Evolutionary conservation across 2,797 vertebrate species (phyloP), one percentile per base, ranked within the genome.

Genomic region (Sternotherus odoratus): DNA sequence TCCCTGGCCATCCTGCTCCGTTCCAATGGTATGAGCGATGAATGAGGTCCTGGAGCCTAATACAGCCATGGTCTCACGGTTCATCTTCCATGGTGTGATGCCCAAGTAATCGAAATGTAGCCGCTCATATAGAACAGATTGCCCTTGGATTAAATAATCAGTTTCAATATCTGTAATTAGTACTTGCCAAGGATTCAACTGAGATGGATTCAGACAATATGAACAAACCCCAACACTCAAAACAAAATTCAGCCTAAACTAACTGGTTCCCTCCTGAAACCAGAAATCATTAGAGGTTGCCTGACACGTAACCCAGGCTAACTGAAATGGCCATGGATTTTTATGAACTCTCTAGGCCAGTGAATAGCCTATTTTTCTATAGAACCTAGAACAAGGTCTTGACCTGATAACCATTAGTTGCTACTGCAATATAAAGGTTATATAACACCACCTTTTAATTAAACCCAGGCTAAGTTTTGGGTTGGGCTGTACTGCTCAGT

Each of bases 41-140:
- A 66, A 36, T 3, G 6, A 2, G 8, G 19, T 17, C 1, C 43
- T 0, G 0, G 3, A 88, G 4, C 9, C 39, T 50, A 23, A 16
- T 0, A 1, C 2, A 77, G 2, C 16, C 77, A 56, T 0, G 0
- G 5, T 48, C 51, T 69, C 24, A 48, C 7, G 0, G 1, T 1
- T 10, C 87, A 79, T 26, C 46, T 51, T 0, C 39, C 1, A 43
- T 1, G 0, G 0, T 30, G n/a, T 24, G 63, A 36, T 23, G 33
- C 17, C 12, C 83, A 88, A 8, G 6, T 2, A 63, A 28, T 28
- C 7, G 3, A 39, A 8, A 24, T 8, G 17, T 3, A 17, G 82
- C 26, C 63, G 46, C 5, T 0, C 0, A 0, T 10, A 11, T 5
- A 63, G 79, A 26, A 13, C 1, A 0, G 4, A 4, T 53, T 53